phyloP scores from a whole-genome alignment of 2,797 vertebrate species.

The Linurgus olivaceus region DNA sequence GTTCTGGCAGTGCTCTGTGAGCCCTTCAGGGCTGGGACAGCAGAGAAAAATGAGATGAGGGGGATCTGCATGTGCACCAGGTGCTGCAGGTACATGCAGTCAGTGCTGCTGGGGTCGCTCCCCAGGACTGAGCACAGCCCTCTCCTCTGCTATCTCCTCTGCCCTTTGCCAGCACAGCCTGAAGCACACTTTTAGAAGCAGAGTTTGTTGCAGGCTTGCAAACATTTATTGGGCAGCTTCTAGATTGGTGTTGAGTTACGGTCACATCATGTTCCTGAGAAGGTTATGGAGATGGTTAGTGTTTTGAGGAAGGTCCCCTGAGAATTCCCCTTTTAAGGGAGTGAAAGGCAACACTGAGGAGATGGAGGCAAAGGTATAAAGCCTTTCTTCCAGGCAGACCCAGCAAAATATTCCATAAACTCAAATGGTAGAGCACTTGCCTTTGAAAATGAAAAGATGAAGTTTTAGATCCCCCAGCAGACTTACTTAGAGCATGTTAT shows the following conservation, averaged over 20 bases:
- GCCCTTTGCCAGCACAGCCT: constrained; percentile 60
- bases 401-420: constrained; percentile 51
- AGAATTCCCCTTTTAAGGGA: constrained; percentile 67
- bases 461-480: constrained; percentile 4
- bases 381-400: constrained; percentile 23
- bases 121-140: background rate
- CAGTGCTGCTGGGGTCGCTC: background rate
- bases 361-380: constrained; percentile 44
- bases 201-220: constrained; percentile 71
- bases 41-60: background rate
- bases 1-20: accelerated
- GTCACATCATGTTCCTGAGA: constrained; percentile 61
- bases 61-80: background rate
- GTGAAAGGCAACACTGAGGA: constrained; percentile 63
- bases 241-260: constrained; percentile 71
- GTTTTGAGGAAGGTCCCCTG: constrained; percentile 41
- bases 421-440: constrained; percentile 10
- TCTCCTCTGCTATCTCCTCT: constrained; percentile 60
- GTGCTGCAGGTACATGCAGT: background rate
- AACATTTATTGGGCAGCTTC: constrained; percentile 72
- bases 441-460: background rate
- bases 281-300: constrained; percentile 57
- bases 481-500: background rate
- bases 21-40: background rate
- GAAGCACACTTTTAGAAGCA: constrained; percentile 56